Conservation (phyloP, 2,888 invertebrate genomes). For the Petrophora chlorosata region DNA sequence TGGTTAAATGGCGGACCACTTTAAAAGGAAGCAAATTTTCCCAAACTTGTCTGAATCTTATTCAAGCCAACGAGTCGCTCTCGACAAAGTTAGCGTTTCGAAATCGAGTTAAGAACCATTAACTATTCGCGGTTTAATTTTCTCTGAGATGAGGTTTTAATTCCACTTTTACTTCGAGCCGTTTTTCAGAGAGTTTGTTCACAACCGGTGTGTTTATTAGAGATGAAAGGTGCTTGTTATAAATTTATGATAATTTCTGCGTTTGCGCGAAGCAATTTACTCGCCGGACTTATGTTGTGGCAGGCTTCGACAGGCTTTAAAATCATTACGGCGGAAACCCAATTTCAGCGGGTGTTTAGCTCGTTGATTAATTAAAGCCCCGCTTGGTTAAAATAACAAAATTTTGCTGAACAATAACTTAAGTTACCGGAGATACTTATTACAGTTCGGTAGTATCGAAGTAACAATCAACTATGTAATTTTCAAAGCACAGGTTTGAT, state of each 20-base stretch:
- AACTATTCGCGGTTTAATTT: slow-evolving; percentile 77
- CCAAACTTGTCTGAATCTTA: slow-evolving; percentile 69
- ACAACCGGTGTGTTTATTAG: slow-evolving; percentile 51
- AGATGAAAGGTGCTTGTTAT: slow-evolving; percentile 48
- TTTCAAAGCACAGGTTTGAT: too few relatives aligned
- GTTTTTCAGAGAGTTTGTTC: slow-evolving; percentile 45
- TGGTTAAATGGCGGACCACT: slow-evolving; percentile 55
- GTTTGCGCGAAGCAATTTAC: slow-evolving; percentile 31
- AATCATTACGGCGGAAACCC: slow-evolving; percentile 7
- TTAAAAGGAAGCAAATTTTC: slow-evolving; percentile 67
- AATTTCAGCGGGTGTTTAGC: slow-evolving; percentile 1
- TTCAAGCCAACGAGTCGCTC: slow-evolving; percentile 69
- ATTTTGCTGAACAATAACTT: too few relatives aligned
- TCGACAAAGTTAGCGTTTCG: slow-evolving; percentile 71
- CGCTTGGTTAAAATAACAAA: too few relatives aligned
- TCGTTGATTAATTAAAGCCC: neutral
- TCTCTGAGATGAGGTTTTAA: slow-evolving; percentile 72
- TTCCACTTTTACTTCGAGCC: slow-evolving; percentile 59
- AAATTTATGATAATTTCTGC: slow-evolving; percentile 32
- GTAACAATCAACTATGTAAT: too few relatives aligned
- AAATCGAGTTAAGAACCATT: slow-evolving; percentile 78
- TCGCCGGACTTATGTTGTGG: slow-evolving; percentile 25
- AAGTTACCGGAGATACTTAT: too few relatives aligned
- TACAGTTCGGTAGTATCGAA: too few relatives aligned
- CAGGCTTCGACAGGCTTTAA: slow-evolving; percentile 14